These are phyloP conservation scores for Lepidurus couesii DNA, from an alignment of 1,140 invertebrate species.

Conservation along the genomic window DNA sequence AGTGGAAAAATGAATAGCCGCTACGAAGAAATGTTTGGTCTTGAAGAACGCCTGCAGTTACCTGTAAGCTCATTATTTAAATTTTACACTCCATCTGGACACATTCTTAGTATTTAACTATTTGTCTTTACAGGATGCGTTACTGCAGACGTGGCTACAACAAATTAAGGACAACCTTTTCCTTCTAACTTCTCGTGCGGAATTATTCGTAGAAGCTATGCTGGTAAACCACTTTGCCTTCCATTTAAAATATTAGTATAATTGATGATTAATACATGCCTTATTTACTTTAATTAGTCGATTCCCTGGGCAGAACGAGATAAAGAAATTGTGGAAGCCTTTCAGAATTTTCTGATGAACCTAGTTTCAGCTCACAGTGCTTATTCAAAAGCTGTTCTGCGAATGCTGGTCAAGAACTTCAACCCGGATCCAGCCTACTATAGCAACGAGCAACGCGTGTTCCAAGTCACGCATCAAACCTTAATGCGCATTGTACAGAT, in stretches of 20 bases:
- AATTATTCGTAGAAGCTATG: constrained; percentile 30
- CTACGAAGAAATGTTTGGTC: constrained; percentile 22
- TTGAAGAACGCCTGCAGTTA: constrained; percentile 28
- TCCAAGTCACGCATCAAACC: constrained; percentile 53
- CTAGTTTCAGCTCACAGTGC: constrained; percentile 24
- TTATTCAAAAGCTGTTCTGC: constrained; percentile 29
- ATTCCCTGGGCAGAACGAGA: constrained; percentile 26
- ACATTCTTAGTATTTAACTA: background rate
- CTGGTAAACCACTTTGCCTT: constrained; percentile 2
- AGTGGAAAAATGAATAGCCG: background rate
- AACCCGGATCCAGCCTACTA: background rate
- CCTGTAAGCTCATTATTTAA: background rate
- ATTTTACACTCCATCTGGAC: background rate
- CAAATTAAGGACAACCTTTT: constrained; percentile 20
- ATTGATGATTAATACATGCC: background rate
- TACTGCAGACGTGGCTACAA: constrained; percentile 24
- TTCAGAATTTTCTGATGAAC: constrained; percentile 28
- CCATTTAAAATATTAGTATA: background rate
- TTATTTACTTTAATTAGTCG: background rate
- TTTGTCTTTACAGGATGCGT: constrained; percentile 29
- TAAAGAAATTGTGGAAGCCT: constrained; percentile 26
- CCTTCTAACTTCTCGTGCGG: constrained; percentile 26
- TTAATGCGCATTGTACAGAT: constrained; percentile 51
- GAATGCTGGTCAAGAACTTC: constrained; percentile 28
- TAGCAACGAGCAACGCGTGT: constrained; percentile 45